Conservation (phyloP, 2,797 vertebrate genomes). For the Parambassis ranga region DNA sequence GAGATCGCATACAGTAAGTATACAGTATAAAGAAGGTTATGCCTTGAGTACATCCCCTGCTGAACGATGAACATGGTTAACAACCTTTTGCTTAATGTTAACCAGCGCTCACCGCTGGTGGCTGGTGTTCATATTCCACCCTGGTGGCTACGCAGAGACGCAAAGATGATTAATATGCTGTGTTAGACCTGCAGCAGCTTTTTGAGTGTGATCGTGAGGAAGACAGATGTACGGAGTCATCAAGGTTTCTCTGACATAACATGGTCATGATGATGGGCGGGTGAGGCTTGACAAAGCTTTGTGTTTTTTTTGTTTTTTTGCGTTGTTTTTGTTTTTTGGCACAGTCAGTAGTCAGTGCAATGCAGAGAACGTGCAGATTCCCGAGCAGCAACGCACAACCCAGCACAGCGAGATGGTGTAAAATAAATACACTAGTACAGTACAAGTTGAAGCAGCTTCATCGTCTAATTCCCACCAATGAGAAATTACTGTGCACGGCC, state of each 20-base stretch:
- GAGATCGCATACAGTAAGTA: conserved; percentile 10
- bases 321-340: conserved; percentile 25
- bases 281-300: conserved; percentile 43
- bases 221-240: neutral
- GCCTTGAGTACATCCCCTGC: neutral
- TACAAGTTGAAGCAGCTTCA: conserved; percentile 7
- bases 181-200: conserved; percentile 7
- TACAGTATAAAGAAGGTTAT: conserved; percentile 9
- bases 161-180: conserved; percentile 13
- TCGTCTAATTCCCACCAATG: conserved; percentile 68
- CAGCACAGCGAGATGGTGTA: conserved; percentile 12
- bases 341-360: conserved; percentile 53
- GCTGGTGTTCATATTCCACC: conserved; percentile 15
- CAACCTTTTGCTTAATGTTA: conserved; percentile 14
- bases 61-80: neutral
- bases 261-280: neutral
- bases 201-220: conserved; percentile 1
- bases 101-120: conserved; percentile 8
- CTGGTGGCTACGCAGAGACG: conserved; percentile 11
- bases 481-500: conserved; percentile 33
- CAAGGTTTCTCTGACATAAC: conserved; percentile 12
- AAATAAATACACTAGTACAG: conserved; percentile 21
- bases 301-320: neutral
- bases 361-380: conserved; percentile 50
- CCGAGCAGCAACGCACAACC: conserved; percentile 42